Conservation (phyloP, 2,113 vertebrate species). For the Etheostoma cragini region DNA sequence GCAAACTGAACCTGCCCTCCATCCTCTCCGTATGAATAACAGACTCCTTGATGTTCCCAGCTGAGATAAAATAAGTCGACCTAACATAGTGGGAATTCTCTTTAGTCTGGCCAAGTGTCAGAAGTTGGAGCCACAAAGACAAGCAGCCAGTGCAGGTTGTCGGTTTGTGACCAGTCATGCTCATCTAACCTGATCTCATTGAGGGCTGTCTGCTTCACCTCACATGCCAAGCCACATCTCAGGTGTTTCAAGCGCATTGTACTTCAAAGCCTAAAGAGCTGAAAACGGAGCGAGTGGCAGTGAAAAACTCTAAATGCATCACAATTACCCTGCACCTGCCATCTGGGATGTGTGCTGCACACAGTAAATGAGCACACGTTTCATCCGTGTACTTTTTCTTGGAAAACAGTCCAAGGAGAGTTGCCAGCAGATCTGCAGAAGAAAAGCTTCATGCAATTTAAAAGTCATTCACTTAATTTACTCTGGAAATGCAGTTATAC, state of each 20-base stretch:
- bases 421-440: constrained; percentile 41
- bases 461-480: constrained; percentile 39
- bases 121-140: constrained; percentile 43
- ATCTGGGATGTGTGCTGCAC: constrained; percentile 57
- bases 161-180: constrained; percentile 65
- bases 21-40: constrained; percentile 17
- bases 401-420: constrained; percentile 56
- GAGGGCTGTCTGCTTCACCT: constrained; percentile 52
- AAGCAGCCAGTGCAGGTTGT: constrained; percentile 41
- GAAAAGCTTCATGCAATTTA: constrained; percentile 46
- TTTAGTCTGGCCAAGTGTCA: constrained; percentile 54
- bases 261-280: constrained; percentile 54
- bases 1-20: constrained; percentile 11
- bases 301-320: constrained; percentile 60
- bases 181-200: constrained; percentile 58
- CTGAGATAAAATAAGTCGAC: constrained; percentile 37
- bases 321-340: constrained; percentile 54
- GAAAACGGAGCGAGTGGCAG: constrained; percentile 45
- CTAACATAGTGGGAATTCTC: constrained; percentile 41
- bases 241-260: constrained; percentile 61
- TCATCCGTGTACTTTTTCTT: constrained; percentile 56
- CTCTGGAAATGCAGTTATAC: constrained; percentile 29
- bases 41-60: constrained; percentile 33
- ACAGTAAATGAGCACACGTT: constrained; percentile 45
- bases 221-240: constrained; percentile 62